Percentiles rank a stretch among this genome's conserved stretches.
These are phyloP conservation scores for Cynodonichthys magdalenae DNA, from an alignment of 2,797 vertebrate species.

Conservation along the genomic window DNA sequence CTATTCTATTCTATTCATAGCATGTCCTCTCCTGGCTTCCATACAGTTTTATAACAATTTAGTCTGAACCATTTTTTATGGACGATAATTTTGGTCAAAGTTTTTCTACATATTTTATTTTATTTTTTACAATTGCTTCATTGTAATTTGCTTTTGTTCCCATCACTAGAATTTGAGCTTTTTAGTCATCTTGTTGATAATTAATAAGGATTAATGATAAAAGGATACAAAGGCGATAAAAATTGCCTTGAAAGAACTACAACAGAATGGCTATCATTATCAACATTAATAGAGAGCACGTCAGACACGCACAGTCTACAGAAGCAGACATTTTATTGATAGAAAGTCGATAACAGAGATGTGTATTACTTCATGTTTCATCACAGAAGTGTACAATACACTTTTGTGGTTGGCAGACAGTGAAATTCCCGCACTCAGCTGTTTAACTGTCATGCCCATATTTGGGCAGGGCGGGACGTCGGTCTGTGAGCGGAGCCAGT, in stretches of 20 bases:
- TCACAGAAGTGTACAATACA: neutral
- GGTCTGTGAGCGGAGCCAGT: conserved; percentile 1
- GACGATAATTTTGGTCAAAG: no score
- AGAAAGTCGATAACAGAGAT: neutral
- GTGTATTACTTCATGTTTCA: conserved; percentile 2
- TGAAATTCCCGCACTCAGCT: conserved; percentile 19
- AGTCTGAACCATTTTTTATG: no score
- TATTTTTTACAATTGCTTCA: no score
- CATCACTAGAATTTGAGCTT: no score
- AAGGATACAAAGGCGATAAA: neutral
- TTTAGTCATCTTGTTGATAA: no score
- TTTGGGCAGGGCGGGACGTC: conserved; percentile 57
- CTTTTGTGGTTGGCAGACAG: neutral
- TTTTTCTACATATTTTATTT: no score
- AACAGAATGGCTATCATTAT: neutral
- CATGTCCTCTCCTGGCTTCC: no score
- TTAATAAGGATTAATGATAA: neutral
- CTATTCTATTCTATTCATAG: no score
- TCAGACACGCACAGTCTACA: neutral
- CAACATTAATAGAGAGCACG: neutral
- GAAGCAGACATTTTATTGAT: neutral
- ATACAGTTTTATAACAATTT: no score
- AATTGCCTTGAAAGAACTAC: no score
- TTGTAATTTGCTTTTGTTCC: neutral
- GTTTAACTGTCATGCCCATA: conserved; percentile 58